A percentile compares a stretch with the other conserved stretches of the same genome.
phyloP scores from a whole-genome alignment of 2,888 invertebrate genomes.

The Drosophila falleni region DNA sequence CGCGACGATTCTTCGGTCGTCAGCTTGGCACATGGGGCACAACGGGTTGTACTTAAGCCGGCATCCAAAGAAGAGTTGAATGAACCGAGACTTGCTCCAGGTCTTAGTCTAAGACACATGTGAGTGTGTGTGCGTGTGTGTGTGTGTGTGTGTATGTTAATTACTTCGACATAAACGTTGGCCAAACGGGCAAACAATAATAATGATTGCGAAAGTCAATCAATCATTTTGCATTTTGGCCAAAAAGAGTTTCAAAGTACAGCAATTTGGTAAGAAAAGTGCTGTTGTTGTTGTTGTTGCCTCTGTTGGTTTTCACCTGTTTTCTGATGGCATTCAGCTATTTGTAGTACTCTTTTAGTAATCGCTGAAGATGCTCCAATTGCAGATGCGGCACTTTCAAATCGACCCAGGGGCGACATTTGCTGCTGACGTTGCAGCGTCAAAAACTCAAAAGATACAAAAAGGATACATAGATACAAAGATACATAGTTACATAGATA shows the following conservation, averaged over 20 bases:
- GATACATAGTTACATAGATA: constrained; percentile 14
- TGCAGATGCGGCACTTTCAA: constrained; percentile 38
- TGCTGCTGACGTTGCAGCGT: constrained; percentile 45
- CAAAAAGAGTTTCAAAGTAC: constrained; percentile 42
- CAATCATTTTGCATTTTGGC: constrained; percentile 75
- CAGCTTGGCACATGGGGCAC: constrained; percentile 12
- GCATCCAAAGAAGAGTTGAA: constrained; percentile 38
- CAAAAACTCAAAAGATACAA: constrained; percentile 29
- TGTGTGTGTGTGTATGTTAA: constrained; percentile 63
- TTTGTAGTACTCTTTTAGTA: constrained; percentile 9
- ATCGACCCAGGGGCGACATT: constrained; percentile 22
- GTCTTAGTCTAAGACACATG: constrained; percentile 21
- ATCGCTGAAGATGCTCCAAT: constrained; percentile 20
- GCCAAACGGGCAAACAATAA: constrained; percentile 63
- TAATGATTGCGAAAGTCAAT: constrained; percentile 72
- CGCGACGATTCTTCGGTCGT: constrained; percentile 1
- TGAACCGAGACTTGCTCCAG: constrained; percentile 42
- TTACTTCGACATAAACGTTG: constrained; percentile 62
- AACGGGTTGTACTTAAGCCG: constrained; percentile 28
- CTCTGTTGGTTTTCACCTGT: background rate
- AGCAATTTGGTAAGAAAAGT: constrained; percentile 32
- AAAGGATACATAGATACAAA: constrained; percentile 17
- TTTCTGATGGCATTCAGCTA: constrained; percentile 8
- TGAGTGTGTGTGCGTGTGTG: constrained; percentile 32
- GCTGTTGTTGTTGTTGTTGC: background rate